phyloP scores from a whole-genome alignment of 1,140 invertebrate species.

The Acromyrmex echinatior region DNA sequence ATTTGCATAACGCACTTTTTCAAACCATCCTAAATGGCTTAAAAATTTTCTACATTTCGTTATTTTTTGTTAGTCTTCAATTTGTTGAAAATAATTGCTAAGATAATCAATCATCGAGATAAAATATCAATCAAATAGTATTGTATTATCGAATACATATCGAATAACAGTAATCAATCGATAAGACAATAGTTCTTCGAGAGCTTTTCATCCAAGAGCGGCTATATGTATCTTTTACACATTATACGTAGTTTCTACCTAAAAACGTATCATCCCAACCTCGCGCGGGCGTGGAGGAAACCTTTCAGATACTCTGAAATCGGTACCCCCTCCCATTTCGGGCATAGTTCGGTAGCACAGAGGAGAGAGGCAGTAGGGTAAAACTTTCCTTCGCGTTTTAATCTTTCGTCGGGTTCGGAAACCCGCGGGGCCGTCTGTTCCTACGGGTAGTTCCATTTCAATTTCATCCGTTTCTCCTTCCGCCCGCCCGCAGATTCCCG shows the following conservation, averaged over 20 bases:
- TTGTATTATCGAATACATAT: neutral
- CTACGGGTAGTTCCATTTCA: conserved; percentile 84
- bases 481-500: conserved; percentile 9
- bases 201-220: neutral
- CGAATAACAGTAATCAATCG: neutral
- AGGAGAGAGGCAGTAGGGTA: conserved; percentile 27
- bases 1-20: neutral
- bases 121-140: neutral
- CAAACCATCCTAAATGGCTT: neutral
- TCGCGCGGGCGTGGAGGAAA: conserved; percentile 11
- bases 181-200: neutral
- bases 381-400: conserved; percentile 83
- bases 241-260: conserved; percentile 31
- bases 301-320: conserved; percentile 70
- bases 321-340: conserved; percentile 65
- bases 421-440: conserved; percentile 82
- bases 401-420: conserved; percentile 82
- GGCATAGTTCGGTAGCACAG: conserved; percentile 74
- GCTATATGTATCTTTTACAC: neutral
- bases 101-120: neutral
- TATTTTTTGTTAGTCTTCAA: neutral
- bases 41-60: conserved; percentile 1
- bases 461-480: conserved; percentile 73
- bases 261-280: conserved; percentile 39
- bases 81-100: conserved; percentile 1